Evolutionary conservation across 2,113 vertebrate genomes (phyloP).

Genomic region (Odocoileus virginianus): DNA sequence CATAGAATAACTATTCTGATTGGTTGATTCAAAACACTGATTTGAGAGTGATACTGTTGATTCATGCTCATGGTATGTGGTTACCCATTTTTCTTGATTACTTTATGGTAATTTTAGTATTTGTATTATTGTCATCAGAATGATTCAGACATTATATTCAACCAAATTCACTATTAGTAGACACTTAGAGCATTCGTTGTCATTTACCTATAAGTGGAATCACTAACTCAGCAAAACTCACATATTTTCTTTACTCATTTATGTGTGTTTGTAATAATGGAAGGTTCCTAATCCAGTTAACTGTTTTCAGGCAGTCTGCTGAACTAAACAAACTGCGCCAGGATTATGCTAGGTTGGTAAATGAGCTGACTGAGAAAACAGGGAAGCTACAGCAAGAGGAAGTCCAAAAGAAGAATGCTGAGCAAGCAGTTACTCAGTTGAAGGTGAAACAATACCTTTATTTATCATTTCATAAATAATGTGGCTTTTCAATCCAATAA

Average conservation of each 20-base stretch:
- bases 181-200: not conserved
- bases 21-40: not conserved
- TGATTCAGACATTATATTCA: not conserved
- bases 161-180: not conserved
- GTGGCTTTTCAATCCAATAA: not conserved
- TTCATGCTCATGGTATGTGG: not conserved
- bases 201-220: not conserved
- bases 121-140: not conserved
- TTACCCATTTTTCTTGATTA: slow-evolving; percentile 17
- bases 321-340: slow-evolving; percentile 95
- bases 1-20: not conserved
- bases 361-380: slow-evolving; percentile 91
- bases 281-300: slow-evolving; percentile 44
- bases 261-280: not conserved
- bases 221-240: not conserved
- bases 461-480: not conserved
- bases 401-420: slow-evolving; percentile 93
- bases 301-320: slow-evolving; percentile 88
- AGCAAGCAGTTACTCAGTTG: slow-evolving; percentile 90
- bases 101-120: slow-evolving; percentile 18
- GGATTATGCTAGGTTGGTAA: slow-evolving; percentile 90
- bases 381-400: slow-evolving; percentile 95
- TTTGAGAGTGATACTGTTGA: not conserved
- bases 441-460: slow-evolving; percentile 76
- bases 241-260: not conserved